Evolutionary conservation across 1,140 invertebrate species (phyloP).

Genomic region (Panulirus ornatus): DNA sequence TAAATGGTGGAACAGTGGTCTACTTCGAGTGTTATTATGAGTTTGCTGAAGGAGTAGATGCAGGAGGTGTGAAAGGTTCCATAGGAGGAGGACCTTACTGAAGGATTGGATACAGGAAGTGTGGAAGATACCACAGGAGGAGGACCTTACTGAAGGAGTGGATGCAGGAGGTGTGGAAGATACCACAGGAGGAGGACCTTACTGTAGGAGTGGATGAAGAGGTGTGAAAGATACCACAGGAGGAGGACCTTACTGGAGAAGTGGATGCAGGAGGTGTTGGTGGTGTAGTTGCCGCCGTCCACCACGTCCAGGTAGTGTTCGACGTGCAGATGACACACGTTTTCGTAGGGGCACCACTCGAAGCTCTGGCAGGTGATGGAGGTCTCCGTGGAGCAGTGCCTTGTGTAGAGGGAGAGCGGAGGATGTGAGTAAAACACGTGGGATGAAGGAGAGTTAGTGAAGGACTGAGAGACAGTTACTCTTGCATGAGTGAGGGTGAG

Average conservation of each 20-base stretch:
- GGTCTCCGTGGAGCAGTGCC: slow-evolving; percentile 50
- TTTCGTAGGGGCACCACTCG: slow-evolving; percentile 40
- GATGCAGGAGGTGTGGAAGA: neutral
- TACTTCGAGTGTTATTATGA: too few relatives aligned
- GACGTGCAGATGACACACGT: slow-evolving; percentile 58
- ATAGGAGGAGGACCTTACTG: neutral
- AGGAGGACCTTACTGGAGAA: slow-evolving; percentile 57
- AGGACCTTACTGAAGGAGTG: neutral
- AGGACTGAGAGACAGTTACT: neutral
- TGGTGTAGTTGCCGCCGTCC: slow-evolving; percentile 39
- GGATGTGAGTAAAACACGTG: neutral
- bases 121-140: neutral
- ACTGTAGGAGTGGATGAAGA: too few relatives aligned
- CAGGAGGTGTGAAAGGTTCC: neutral
- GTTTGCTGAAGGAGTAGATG: neutral
- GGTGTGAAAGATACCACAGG: too few relatives aligned
- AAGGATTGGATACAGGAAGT: too few relatives aligned
- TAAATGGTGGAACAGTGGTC: too few relatives aligned
- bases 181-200: neutral
- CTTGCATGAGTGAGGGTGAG: neutral
- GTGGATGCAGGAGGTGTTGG: slow-evolving; percentile 48
- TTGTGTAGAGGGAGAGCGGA: neutral
- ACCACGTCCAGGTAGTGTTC: slow-evolving; percentile 67
- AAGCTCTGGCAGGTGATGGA: slow-evolving; percentile 66
- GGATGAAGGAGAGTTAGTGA: neutral